Evolutionary conservation across 2,113 vertebrate species (phyloP).

Genomic region (Lethenteron reissneri): DNA sequence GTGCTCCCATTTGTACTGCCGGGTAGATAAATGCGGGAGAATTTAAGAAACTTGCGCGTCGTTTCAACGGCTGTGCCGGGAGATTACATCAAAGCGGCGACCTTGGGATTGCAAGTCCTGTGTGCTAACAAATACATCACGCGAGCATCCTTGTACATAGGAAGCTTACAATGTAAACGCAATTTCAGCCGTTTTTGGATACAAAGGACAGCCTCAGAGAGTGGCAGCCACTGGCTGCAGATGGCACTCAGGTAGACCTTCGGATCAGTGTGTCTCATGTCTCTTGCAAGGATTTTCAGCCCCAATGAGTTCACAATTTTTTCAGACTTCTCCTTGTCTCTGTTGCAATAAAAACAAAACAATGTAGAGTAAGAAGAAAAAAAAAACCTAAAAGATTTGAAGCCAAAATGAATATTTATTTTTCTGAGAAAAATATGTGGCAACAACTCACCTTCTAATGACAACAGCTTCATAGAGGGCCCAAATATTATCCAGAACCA

Average conservation of each 20-base stretch:
- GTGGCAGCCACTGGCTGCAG: slow-evolving; percentile 73
- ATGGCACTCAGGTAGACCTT: slow-evolving; percentile 76
- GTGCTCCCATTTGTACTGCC: too few species aligned
- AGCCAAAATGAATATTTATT: background rate
- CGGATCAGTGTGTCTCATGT: slow-evolving; percentile 55
- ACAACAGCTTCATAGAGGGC: slow-evolving; percentile 78
- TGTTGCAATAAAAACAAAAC: slow-evolving; percentile 15
- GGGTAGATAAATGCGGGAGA: too few species aligned
- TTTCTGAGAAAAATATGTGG: background rate
- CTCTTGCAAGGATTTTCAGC: slow-evolving; percentile 45
- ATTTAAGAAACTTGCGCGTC: too few species aligned
- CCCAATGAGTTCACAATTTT: slow-evolving; percentile 65
- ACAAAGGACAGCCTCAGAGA: slow-evolving; percentile 70
- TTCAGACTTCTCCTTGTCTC: slow-evolving; percentile 76
- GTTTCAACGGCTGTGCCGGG: too few species aligned
- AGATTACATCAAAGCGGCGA: too few species aligned
- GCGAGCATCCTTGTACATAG: too few species aligned
- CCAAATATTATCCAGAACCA: slow-evolving; percentile 91
- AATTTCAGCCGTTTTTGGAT: slow-evolving; percentile 24
- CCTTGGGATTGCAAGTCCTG: too few species aligned
- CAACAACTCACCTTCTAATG: slow-evolving; percentile 34
- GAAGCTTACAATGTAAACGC: too few species aligned
- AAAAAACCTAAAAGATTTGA: background rate
- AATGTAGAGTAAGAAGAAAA: slow-evolving; percentile 4
- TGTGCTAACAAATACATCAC: too few species aligned